Evolutionary conservation across 2,113 vertebrate species (phyloP).

Genomic region (Petromus typicus): DNA sequence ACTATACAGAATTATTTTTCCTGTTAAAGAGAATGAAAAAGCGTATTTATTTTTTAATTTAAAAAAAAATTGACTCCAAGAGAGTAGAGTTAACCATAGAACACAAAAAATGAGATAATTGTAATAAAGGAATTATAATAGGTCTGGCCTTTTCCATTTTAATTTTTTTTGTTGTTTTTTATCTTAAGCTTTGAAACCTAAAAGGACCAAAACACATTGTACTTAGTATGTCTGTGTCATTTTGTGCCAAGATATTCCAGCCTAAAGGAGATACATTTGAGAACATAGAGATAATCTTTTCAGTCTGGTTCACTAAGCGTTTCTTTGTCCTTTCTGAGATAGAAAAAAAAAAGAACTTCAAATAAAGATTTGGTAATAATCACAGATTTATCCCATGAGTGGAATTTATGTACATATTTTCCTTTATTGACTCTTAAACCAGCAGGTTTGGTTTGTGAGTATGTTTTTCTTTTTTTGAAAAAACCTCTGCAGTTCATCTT

Average conservation of each 20-base stretch:
- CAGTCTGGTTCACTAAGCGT: constrained; percentile 43
- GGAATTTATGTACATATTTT: constrained; percentile 71
- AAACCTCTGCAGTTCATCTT: constrained; percentile 83
- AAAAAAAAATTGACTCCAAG: constrained; percentile 19
- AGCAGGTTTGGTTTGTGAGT: constrained; percentile 83
- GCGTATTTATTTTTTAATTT: constrained; percentile 60
- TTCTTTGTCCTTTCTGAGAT: constrained; percentile 48
- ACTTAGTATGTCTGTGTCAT: constrained; percentile 51
- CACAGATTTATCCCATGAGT: constrained; percentile 61
- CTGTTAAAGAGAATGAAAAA: not conserved
- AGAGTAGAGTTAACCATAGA: not conserved
- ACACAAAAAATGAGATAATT: not conserved
- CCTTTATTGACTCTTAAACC: constrained; percentile 79
- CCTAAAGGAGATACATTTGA: constrained; percentile 56
- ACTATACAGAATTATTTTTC: constrained; percentile 20
- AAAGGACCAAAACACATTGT: constrained; percentile 56
- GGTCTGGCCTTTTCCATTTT: not conserved
- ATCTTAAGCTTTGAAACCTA: constrained; percentile 58
- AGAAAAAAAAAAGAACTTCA: constrained; percentile 47
- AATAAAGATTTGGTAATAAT: constrained; percentile 56
- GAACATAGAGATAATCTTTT: constrained; percentile 17
- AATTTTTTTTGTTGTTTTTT: constrained; percentile 13
- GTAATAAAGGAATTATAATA: not conserved
- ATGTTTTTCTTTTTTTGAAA: constrained; percentile 80
- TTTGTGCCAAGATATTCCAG: constrained; percentile 41